phyloP scores from a whole-genome alignment of 2,888 invertebrate genomes.

The Macrostomum cliftonense region DNA sequence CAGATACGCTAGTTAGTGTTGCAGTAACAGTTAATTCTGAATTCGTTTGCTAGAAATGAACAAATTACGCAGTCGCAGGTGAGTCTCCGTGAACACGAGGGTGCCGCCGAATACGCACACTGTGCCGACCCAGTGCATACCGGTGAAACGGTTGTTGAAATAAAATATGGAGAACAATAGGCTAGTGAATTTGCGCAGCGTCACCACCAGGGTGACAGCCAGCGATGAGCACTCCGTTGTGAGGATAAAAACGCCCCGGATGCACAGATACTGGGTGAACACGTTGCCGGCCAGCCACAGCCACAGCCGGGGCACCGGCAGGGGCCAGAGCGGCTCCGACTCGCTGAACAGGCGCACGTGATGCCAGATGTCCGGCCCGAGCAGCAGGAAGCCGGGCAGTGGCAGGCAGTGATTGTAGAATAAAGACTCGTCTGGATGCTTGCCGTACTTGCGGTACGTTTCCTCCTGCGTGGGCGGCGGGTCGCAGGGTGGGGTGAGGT shows the following conservation, averaged over 20 bases:
- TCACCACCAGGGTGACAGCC: conserved; percentile 83
- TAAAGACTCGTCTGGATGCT: conserved; percentile 54
- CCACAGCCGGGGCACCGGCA: conserved; percentile 53
- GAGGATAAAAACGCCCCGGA: conserved; percentile 75
- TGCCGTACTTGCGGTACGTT: conserved; percentile 61
- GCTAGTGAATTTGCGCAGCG: conserved; percentile 79
- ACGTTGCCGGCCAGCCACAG: conserved; percentile 61
- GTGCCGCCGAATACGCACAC: conserved; percentile 75
- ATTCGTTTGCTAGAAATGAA: too few relatives aligned
- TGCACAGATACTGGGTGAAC: conserved; percentile 72
- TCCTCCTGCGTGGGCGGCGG: conserved; percentile 47
- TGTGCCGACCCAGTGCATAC: conserved; percentile 75
- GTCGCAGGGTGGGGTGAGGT: too few relatives aligned
- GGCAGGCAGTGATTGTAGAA: conserved; percentile 58
- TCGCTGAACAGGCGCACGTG: conserved; percentile 55
- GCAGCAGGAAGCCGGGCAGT: conserved; percentile 65
- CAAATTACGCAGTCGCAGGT: neutral
- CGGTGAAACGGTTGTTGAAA: conserved; percentile 79
- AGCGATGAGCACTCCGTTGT: conserved; percentile 81
- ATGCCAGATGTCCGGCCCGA: conserved; percentile 55
- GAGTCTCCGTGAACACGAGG: conserved; percentile 55
- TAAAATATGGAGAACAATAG: conserved; percentile 81
- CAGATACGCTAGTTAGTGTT: too few relatives aligned
- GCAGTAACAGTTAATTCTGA: too few relatives aligned
- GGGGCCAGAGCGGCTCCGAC: conserved; percentile 26